Base-by-base conservation (phyloP, 2,888 invertebrate genomes). In the Athetis lepigone region DNA sequence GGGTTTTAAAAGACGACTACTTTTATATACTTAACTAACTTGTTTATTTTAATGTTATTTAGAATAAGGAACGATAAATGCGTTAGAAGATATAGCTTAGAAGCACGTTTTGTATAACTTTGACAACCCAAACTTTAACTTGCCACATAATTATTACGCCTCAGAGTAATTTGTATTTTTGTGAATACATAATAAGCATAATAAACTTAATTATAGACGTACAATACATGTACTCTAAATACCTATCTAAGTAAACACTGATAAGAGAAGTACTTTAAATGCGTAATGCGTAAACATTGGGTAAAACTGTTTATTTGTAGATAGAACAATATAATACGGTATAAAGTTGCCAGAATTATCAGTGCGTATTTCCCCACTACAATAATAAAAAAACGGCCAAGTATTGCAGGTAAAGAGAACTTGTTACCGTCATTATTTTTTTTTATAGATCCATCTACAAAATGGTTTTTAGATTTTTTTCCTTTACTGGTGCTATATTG, bases 281-380 rank as follows among this genome's bases (percentile, higher is more conserved):
- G 40, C 47, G 59, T 42, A 46, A 27, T 58, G 37, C 16, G 11
- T 18, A n/a, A 4, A 67, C 21, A n/a, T 23, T n/a, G n/a, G n/a
- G n/a, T n/a, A n/a, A n/a, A 11, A 23, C 2, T 18, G 27, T 18
- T 21, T 21, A 27, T 2, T 52, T 40, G 21, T 3, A 43, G 42
- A 67, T 67, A 63, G 68, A 27, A 21, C 39, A 29, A 18, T n/a
- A 36, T 42, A 18, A 36, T 36, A 8, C 40, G 42, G 4, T 13
- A 8, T 33, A 47, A 47, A 13, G 27, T 47, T 69, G 21, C 64
- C 36, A 45, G 36, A n/a, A 37, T n/a, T 18, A 23, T 18, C 4
- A 42, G 9, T 4, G 16, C 5, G 13, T 6, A 18, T 23, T 42
- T 16, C 9, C 36, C 21, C n/a, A 19, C 0, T 13, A 47, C 21